Percentiles rank a stretch among this genome's conserved stretches.
Conservation (phyloP, 2,797 vertebrate species). For the Labeo calbasu region DNA sequence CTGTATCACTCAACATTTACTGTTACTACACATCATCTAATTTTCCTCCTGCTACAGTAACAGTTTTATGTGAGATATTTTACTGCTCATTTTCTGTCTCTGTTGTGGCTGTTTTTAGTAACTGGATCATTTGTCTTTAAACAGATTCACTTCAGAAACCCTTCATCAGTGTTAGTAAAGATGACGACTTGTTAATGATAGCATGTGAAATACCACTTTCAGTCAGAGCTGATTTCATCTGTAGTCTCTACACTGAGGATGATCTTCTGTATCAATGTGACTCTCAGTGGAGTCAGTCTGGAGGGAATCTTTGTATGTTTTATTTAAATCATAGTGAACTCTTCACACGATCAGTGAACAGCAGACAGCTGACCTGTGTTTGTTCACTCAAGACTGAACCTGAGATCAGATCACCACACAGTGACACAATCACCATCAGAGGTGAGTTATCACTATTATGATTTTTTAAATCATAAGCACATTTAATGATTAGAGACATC, state of each 20-base stretch:
- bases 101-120: not conserved
- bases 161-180: fast-evolving
- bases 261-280: fast-evolving
- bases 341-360: not conserved
- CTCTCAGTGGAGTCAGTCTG: not conserved
- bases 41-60: not conserved
- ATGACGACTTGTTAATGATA: fast-evolving
- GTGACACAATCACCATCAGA: not conserved
- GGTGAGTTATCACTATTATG: not conserved
- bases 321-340: fast-evolving
- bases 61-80: constrained; percentile 17
- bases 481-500: not conserved
- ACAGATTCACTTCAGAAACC: not conserved
- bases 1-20: constrained; percentile 40
- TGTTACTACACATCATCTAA: constrained; percentile 49
- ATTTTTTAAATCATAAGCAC: not conserved
- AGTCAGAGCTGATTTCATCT: not conserved
- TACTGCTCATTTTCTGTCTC: fast-evolving
- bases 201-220: not conserved
- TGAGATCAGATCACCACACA: constrained; percentile 6
- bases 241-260: not conserved
- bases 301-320: not conserved
- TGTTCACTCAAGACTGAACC: constrained; percentile 1
- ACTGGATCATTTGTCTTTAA: not conserved
- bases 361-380: not conserved